These are phyloP conservation scores for Chiroxiphia lanceolata DNA, from an alignment of 2,797 vertebrate genomes.

Conservation along the genomic window DNA sequence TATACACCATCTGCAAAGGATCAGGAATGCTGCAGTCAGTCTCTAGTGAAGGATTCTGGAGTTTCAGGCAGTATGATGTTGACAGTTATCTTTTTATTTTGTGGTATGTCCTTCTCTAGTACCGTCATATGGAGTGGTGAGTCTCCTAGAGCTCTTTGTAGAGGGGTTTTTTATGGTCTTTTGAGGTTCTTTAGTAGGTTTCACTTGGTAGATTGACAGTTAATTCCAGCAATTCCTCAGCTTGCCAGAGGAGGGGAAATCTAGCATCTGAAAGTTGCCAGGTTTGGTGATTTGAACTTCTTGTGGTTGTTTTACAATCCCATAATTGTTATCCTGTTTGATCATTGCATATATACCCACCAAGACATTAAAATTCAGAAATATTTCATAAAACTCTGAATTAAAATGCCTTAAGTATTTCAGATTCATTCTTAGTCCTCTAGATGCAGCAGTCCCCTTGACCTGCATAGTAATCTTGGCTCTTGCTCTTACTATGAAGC, in stretches of 20 bases:
- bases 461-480: neutral
- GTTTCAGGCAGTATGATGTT: neutral
- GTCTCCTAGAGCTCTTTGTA: neutral
- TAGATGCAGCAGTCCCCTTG: neutral
- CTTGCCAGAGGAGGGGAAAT: neutral
- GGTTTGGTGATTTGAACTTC: neutral
- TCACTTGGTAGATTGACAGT: neutral
- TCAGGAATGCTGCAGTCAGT: neutral
- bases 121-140: neutral
- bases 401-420: neutral
- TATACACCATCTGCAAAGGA: neutral
- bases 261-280: neutral
- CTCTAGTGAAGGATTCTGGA: neutral
- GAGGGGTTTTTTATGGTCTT: neutral
- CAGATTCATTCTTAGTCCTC: neutral
- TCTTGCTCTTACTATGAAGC: neutral
- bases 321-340: neutral
- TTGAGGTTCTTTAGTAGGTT: neutral
- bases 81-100: neutral
- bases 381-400: fast-evolving
- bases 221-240: neutral
- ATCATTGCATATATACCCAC: neutral
- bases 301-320: neutral
- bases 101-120: neutral
- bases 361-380: neutral